These are phyloP conservation scores for Heliconius hermathena DNA, from an alignment of 1,140 invertebrate genomes.

Conservation along the genomic window DNA sequence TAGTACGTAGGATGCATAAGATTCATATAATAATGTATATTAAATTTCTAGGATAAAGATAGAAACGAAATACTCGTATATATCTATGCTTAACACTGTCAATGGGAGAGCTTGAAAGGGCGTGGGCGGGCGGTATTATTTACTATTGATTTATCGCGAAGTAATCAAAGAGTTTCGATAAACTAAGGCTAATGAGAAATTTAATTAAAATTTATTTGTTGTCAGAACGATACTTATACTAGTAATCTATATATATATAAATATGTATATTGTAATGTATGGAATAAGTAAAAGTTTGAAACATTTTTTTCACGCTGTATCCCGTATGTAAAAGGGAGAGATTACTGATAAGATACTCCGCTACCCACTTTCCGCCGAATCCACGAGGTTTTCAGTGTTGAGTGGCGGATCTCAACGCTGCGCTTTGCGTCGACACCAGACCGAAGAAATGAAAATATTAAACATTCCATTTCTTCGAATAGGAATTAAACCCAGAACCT, in stretches of 20 bases:
- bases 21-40: constrained; percentile 58
- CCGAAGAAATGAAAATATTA: too few relatives aligned
- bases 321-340: too few relatives aligned
- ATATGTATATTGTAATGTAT: background rate
- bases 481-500: too few relatives aligned
- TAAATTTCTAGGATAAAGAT: constrained; percentile 64
- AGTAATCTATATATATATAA: background rate
- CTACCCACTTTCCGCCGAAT: too few relatives aligned
- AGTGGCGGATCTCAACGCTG: too few relatives aligned
- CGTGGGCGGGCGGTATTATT: constrained; percentile 60
- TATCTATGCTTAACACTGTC: constrained; percentile 41
- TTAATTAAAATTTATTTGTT: constrained; percentile 38
- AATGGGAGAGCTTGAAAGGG: constrained; percentile 51
- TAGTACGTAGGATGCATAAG: constrained; percentile 53
- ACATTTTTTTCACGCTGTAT: too few relatives aligned
- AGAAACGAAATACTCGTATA: constrained; percentile 49
- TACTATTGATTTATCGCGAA: constrained; percentile 39
- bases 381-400: too few relatives aligned
- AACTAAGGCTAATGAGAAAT: constrained; percentile 36
- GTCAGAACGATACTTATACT: background rate
- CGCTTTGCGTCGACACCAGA: too few relatives aligned
- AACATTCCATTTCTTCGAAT: too few relatives aligned
- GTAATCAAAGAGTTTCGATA: constrained; percentile 33
- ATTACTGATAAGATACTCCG: too few relatives aligned
- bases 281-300: too few relatives aligned